Base-by-base conservation (phyloP, 2,113 vertebrate genomes). In the Anarhynchus alexandrinus region DNA sequence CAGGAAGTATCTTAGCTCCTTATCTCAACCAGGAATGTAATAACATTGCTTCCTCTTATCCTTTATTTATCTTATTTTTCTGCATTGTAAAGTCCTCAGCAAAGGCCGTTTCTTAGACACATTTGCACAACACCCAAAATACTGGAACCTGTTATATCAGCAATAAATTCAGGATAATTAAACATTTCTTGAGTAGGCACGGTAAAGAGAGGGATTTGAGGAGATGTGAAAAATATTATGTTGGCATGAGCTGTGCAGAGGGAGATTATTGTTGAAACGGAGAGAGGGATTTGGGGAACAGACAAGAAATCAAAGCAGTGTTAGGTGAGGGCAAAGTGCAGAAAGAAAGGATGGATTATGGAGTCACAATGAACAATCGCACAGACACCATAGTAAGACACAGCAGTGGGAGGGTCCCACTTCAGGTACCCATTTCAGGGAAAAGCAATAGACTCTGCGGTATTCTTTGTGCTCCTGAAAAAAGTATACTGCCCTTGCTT, bases 1-100 rank as follows among this genome's bases (percentile, higher is more conserved):
- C 86, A 86, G 94, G 88, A 96, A 96, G 88, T 83, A 88, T 92
- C 80, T 62, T 70, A 78, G 62, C 64, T 93, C 36, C 67, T 93
- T 94, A 95, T 96, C 92, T 91, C 49, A 61, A 22, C 16, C 30
- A 76, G 43, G 78, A 89, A 65, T 79, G 78, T 16, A 87, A 43
- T 59, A 87, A 65, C 45, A 69, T 52, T 2, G 2, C 30, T 95
- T 95, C 84, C 70, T 79, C 38, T 79, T 58, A 59, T 78, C 66
- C 59, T 94, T 88, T 88, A 49, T 87, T 94, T 90, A 71, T 47
- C 57, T 61, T 78, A 59, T 76, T 85, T 80, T 42, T 70, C 38
- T 64, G 20, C 12, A 74, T 34, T 55, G 14, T 51, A 30, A 81
- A 74, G 32, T n/a, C 29, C 36, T 84, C 6, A 4, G 49, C 2